Base-by-base conservation (phyloP, 2,113 vertebrate genomes). In the Platichthys flesus region DNA sequence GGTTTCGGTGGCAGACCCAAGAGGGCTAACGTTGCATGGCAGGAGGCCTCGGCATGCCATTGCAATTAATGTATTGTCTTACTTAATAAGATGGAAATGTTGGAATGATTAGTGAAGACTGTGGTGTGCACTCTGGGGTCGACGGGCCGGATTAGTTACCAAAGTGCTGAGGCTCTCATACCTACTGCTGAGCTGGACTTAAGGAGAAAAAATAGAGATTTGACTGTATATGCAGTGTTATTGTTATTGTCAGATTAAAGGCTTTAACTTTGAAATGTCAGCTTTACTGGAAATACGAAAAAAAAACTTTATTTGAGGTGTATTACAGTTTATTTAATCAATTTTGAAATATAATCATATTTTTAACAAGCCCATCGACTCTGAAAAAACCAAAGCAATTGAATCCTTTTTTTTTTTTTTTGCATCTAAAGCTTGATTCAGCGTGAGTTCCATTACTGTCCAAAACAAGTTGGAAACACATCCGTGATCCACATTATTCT, bases 1-100 rank as follows among this genome's bases (percentile, higher is more conserved):
- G 82, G 77, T 77, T 86, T 82, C 55, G 37, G 81, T 79, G 78
- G 85, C 80, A 76, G 74, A 74, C 69, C 80, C 26, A 1, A 77
- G 73, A 79, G 84, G 78, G 64, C 45, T 89, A 85, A 71, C 49
- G 16, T 81, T 89, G 86, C 86, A 86, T 62, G 65, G 85, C 83
- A 51, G 79, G 83, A 90, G 85, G 73, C 74, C 79, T 78, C 52
- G 9, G 73, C 86, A 83, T 85, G 85, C 87, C 85, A 77, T 28
- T 78, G 87, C 85, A 90, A 85, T 92, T 90, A 91, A 91, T 84
- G 86, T 87, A 85, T 90, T 92, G 89, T 92, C 89, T 92, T 89
- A 89, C 89, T 71, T 89, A 91, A 90, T 88, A 85, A 83, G 85
- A 80, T 88, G 86, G 84, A 93, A 92, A 89, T 76, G 71, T 86